A percentile compares a stretch with the other conserved stretches of the same genome.
Evolutionary conservation across 2,888 invertebrate genomes (phyloP).

Genomic region (Drosophila percnosoma): DNA sequence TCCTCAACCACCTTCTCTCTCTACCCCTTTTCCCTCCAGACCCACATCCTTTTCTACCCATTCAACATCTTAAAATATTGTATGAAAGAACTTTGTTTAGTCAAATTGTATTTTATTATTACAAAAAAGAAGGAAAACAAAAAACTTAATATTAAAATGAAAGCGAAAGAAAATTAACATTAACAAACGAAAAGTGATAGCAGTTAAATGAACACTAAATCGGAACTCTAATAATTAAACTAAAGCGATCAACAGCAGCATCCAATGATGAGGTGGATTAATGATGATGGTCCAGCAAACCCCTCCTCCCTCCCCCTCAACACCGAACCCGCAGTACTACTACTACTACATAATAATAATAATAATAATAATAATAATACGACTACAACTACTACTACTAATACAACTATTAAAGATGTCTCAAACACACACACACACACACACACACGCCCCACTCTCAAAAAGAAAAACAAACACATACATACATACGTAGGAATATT

Average conservation of each 20-base stretch:
- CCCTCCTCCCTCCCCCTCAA: slow-evolving; percentile 25
- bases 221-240: slow-evolving; percentile 60
- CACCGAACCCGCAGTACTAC: slow-evolving; percentile 37
- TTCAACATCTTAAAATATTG: slow-evolving; percentile 35
- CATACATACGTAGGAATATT: slow-evolving; percentile 31
- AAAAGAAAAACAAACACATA: not conserved
- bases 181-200: slow-evolving; percentile 75
- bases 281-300: slow-evolving; percentile 44
- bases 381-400: slow-evolving; percentile 29
- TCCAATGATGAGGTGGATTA: slow-evolving; percentile 25
- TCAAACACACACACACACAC: slow-evolving; percentile 14
- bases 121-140: slow-evolving; percentile 33
- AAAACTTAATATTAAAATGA: slow-evolving; percentile 51
- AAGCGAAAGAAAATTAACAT: slow-evolving; percentile 52
- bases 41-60: not conserved
- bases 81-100: slow-evolving; percentile 61
- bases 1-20: not conserved
- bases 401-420: slow-evolving; percentile 31
- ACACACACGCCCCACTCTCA: not conserved
- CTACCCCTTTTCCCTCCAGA: not conserved
- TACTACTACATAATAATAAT: slow-evolving; percentile 8
- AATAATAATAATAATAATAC: slow-evolving; percentile 15
- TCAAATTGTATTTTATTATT: slow-evolving; percentile 68
- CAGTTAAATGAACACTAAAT: slow-evolving; percentile 68
- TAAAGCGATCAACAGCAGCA: slow-evolving; percentile 31